Percentiles rank a stretch among this genome's conserved stretches.
Evolutionary conservation across 2,888 invertebrate species (phyloP).

Genomic region (Andrena trimmerana): DNA sequence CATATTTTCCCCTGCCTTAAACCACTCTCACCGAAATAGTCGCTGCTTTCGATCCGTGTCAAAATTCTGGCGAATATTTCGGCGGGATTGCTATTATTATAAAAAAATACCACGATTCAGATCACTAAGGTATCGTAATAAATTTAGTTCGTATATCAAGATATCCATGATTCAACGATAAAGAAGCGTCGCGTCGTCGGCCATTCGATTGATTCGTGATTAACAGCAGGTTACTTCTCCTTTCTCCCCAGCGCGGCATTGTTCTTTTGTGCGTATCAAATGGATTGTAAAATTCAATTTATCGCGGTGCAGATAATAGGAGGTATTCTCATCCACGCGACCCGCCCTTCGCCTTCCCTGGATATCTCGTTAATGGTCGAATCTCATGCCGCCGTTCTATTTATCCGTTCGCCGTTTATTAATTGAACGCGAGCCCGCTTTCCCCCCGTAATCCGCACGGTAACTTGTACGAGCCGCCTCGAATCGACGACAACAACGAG

Average conservation of each 20-base stretch:
- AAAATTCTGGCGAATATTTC: not conserved
- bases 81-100: not conserved
- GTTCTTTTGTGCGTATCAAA: slow-evolving; percentile 48
- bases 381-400: slow-evolving; percentile 20
- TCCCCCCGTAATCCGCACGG: slow-evolving; percentile 7
- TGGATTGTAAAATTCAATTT: slow-evolving; percentile 52
- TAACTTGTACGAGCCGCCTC: not conserved
- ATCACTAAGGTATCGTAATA: not conserved
- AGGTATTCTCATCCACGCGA: not conserved
- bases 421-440: slow-evolving; percentile 31
- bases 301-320: slow-evolving; percentile 38
- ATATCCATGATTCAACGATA: slow-evolving; percentile 7
- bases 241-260: not conserved
- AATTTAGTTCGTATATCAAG: not conserved
- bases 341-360: not conserved
- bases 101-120: not conserved
- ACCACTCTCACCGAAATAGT: not conserved
- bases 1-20: slow-evolving; percentile 10
- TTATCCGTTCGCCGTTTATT: slow-evolving; percentile 43
- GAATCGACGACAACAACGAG: not conserved
- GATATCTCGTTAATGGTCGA: slow-evolving; percentile 37
- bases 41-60: not conserved
- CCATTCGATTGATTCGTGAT: slow-evolving; percentile 5
- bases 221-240: slow-evolving; percentile 22
- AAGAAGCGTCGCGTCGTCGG: not conserved